A percentile compares a stretch with the other conserved stretches of the same genome.
Evolutionary conservation across 2,797 vertebrate species (phyloP).

Genomic region (Tragopan temminckii): DNA sequence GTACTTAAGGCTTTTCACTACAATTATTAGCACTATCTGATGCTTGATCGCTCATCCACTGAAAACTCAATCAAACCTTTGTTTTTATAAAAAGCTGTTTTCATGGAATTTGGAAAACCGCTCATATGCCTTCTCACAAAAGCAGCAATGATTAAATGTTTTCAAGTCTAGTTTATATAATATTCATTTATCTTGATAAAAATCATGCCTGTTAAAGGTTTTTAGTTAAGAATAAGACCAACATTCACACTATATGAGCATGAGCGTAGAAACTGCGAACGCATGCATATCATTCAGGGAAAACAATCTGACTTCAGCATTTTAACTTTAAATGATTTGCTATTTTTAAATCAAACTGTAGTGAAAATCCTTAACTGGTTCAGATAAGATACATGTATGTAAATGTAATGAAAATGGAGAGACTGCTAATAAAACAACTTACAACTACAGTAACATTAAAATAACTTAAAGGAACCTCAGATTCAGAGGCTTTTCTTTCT

Average conservation of each 20-base stretch:
- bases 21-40: constrained; percentile 65
- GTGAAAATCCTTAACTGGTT: constrained; percentile 84
- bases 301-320: constrained; percentile 54
- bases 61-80: constrained; percentile 59
- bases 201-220: constrained; percentile 73
- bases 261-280: constrained; percentile 51
- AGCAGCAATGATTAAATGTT: constrained; percentile 69
- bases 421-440: constrained; percentile 69
- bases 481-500: constrained; percentile 70
- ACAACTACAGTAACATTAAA: constrained; percentile 74
- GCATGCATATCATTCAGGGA: constrained; percentile 58
- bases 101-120: constrained; percentile 74
- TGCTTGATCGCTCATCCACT: constrained; percentile 31
- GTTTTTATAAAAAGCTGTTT: constrained; percentile 75
- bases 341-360: constrained; percentile 77
- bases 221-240: constrained; percentile 52
- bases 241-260: constrained; percentile 39
- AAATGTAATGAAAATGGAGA: constrained; percentile 72
- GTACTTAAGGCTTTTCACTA: constrained; percentile 83
- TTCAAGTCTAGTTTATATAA: constrained; percentile 66
- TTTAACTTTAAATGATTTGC: constrained; percentile 36
- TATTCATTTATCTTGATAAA: constrained; percentile 52
- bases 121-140: constrained; percentile 55
- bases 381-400: constrained; percentile 53
- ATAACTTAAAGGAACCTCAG: constrained; percentile 78